Base-by-base conservation (phyloP, 2,113 vertebrate genomes). In the Pholis gunnellus region DNA sequence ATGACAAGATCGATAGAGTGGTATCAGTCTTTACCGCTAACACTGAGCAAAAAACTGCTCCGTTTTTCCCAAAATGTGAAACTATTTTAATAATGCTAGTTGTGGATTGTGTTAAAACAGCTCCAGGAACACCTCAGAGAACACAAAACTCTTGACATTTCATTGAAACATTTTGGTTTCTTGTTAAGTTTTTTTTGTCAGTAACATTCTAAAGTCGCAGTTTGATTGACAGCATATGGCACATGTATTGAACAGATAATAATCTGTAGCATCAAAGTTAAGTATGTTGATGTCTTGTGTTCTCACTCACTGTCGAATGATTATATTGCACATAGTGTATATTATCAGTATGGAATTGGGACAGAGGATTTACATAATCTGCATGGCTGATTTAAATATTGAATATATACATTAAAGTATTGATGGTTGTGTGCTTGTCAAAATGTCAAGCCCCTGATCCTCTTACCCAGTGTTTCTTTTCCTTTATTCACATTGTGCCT, bases 391-490 rank as follows among this genome's bases (percentile, higher is more conserved):
- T 84, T 85, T 72, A 67, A 40, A 86, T 36, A 18, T 22, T 48
- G 36, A 77, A 81, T 70, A 79, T 52, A 79, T 52, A 79, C 57
- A 79, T 52, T 80, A 69, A 44, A 27, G 29, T n/a, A 42, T 70
- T 75, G 22, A 57, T 64, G 25, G 36, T 63, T 46, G 20, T 56
- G 27, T 60, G 65, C 38, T 31, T 56, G 72, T 77, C 71, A 74
- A 81, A 81, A 68, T 52, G 57, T 81, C 69, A 72, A 70, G 40
- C 25, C 18, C 44, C 48, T 18, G 25, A 84, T 86, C 80, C 77
- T 75, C 54, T 83, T 20, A 66, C 50, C 11, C 46, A n/a, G 36
- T 59, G 38, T 75, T 18, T 57, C 29, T 57, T 52, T 22, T 66
- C 25, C 44, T 20, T 65, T 34, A 42, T 78, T 78, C 74, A 64